Conservation (phyloP, 2,888 invertebrate species). For the Caenorhabditis sulstoni region DNA sequence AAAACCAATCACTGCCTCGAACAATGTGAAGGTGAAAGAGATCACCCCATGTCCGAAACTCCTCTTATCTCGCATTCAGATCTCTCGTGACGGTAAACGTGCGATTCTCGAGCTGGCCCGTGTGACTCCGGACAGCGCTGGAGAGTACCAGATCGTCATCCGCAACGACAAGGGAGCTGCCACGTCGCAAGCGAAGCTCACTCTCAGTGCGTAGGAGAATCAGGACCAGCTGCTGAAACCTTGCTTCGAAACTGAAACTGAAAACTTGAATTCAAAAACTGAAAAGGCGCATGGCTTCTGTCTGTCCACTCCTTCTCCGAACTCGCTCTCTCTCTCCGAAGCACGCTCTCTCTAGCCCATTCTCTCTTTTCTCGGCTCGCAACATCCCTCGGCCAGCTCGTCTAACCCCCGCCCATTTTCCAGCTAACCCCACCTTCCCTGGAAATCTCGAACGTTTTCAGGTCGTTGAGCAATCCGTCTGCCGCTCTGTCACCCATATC, state of each 20-base stretch:
- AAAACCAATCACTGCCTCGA: constrained; percentile 64
- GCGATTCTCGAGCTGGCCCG: constrained; percentile 77
- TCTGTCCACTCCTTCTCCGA: constrained; percentile 16
- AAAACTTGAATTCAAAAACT: constrained; percentile 8
- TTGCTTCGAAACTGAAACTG: constrained; percentile 29
- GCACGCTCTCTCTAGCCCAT: constrained; percentile 1
- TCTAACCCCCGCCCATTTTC: constrained; percentile 14
- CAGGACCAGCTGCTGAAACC: constrained; percentile 30
- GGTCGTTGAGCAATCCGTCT: constrained; percentile 23
- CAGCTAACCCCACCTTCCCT: constrained; percentile 53
- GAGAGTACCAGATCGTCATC: constrained; percentile 76
- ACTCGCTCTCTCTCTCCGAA: neutral
- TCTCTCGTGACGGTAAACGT: constrained; percentile 73
- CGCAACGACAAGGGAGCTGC: constrained; percentile 78
- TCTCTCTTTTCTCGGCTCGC: constrained; percentile 22
- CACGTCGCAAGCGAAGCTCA: constrained; percentile 77
- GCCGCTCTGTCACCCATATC: constrained; percentile 10
- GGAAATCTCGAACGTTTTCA: constrained; percentile 34
- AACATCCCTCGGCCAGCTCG: constrained; percentile 26
- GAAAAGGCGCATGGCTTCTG: constrained; percentile 17
- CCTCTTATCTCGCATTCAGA: constrained; percentile 75
- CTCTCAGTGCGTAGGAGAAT: constrained; percentile 67
- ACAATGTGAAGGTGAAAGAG: constrained; percentile 66
- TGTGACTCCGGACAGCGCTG: constrained; percentile 74
- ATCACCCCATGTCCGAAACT: neutral